Base-by-base conservation (phyloP, 1,140 invertebrate species). In the Bombus huntii region DNA sequence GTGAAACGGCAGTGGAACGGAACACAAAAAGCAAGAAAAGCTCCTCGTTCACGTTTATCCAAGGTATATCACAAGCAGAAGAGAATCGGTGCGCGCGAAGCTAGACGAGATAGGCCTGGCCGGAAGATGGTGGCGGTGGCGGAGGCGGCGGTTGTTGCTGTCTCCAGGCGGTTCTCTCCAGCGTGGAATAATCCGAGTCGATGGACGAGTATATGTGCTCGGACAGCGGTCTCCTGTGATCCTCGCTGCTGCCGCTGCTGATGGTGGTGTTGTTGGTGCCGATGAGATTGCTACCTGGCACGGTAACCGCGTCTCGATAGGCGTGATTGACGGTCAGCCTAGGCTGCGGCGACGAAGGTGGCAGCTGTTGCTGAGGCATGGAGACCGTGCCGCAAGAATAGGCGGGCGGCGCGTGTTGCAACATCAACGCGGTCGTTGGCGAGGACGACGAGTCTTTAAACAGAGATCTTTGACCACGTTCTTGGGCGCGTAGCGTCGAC, bases 161-260 rank as follows among this genome's bases (percentile, higher is more conserved):
- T 82, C 95, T 92, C 95, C 95, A 95, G 76, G 94, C 93, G 78
- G 94, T 96, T 88, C 95, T 94, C 92, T 96, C 95, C 28, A 96
- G 91, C 44, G 96, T 96, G 85, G 96, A 96, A 91, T 98, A 98
- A 93, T 98, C 97, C 82, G 97, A 98, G 94, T 98, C 98, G 94
- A 98, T 98, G 90, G 97, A 98, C 47, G 97, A 98, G 93, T 98
- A 98, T 91, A 98, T 98, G 94, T 98, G 98, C 95, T 98, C 98
- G 81, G 97, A 98, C 62, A 97, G 96, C 39, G 97, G 97, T 88
- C 97, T 96, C 81, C 97, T 96, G 88, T 96, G 90, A 76, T 91
- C 96, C 37, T 95, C 95, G 91, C 95, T 95, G 85, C 95, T 92
- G 71, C 83, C 94, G 93, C 85, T 94, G 93, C 90, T 95, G 95